Evolutionary conservation across 2,113 vertebrate genomes (phyloP).

Genomic region (Helogale parvula): DNA sequence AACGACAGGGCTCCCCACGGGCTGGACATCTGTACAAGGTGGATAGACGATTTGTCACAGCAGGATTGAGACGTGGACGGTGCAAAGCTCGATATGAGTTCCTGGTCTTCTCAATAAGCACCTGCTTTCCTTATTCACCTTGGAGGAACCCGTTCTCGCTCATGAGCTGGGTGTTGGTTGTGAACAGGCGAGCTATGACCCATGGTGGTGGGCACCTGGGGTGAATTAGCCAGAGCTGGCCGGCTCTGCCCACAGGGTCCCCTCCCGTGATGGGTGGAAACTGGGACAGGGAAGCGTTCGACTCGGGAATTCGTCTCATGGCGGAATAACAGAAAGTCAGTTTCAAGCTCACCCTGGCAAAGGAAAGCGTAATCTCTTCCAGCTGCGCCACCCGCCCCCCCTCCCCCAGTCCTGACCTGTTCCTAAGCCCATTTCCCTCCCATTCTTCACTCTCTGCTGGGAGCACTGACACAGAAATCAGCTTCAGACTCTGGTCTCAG

Average conservation of each 20-base stretch:
- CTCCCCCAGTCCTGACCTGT: no score
- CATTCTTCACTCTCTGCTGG: rapidly evolving
- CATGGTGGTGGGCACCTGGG: background rate
- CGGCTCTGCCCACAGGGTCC: no score
- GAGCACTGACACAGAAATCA: rapidly evolving
- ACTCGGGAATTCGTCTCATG: background rate
- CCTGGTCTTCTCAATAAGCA: background rate
- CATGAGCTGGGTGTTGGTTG: background rate
- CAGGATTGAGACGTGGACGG: rapidly evolving
- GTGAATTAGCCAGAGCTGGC: background rate
- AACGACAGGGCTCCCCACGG: rapidly evolving
- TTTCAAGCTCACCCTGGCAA: background rate
- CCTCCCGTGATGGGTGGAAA: background rate
- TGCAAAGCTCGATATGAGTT: rapidly evolving
- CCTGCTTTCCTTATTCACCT: background rate
- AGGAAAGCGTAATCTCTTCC: background rate
- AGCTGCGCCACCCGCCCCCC: background rate
- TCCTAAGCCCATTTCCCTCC: rapidly evolving
- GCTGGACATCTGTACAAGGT: rapidly evolving
- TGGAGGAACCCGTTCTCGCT: background rate
- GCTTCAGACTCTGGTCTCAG: background rate
- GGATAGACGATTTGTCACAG: rapidly evolving
- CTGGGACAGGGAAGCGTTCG: background rate
- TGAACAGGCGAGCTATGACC: rapidly evolving
- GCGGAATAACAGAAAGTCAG: background rate